Conservation (phyloP, 2,797 vertebrate species). For the Lepilemur septentrionalis region DNA sequence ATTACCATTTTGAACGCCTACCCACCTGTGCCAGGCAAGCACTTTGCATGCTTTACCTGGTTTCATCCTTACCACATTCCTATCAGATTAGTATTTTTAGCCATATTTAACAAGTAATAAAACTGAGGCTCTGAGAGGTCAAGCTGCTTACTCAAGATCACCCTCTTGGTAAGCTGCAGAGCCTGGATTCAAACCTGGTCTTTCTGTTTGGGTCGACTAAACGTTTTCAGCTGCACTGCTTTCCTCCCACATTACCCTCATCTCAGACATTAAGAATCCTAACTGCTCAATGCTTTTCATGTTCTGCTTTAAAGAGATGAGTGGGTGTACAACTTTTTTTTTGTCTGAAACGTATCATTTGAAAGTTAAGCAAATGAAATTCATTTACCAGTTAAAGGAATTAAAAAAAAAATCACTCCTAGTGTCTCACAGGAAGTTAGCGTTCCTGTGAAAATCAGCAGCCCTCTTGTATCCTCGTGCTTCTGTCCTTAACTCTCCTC, state of each 20-base stretch:
- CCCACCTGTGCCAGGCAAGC: neutral
- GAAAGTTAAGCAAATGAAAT: constrained; percentile 59
- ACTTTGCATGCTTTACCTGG: neutral
- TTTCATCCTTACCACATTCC: neutral
- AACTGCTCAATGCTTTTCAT: neutral
- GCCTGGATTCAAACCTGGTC: neutral
- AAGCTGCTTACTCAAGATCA: neutral
- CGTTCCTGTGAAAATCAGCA: neutral
- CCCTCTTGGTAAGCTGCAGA: neutral
- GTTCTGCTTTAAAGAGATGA: constrained; percentile 42
- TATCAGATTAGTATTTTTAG: neutral
- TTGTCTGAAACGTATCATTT: constrained; percentile 36
- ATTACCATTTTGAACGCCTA: neutral
- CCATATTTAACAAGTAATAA: neutral
- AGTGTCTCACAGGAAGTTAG: neutral
- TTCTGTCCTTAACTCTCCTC: neutral
- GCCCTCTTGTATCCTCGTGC: neutral
- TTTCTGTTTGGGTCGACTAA: constrained; percentile 47
- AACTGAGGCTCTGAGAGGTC: neutral
- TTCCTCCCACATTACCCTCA: constrained; percentile 49
- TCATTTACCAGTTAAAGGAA: constrained; percentile 27
- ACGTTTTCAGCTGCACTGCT: neutral
- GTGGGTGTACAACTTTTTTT: constrained; percentile 59
- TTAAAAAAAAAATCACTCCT: neutral
- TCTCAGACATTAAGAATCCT: constrained; percentile 49